Base-by-base conservation (phyloP, 2,113 vertebrate genomes). In the Gasterosteus nipponicus region DNA sequence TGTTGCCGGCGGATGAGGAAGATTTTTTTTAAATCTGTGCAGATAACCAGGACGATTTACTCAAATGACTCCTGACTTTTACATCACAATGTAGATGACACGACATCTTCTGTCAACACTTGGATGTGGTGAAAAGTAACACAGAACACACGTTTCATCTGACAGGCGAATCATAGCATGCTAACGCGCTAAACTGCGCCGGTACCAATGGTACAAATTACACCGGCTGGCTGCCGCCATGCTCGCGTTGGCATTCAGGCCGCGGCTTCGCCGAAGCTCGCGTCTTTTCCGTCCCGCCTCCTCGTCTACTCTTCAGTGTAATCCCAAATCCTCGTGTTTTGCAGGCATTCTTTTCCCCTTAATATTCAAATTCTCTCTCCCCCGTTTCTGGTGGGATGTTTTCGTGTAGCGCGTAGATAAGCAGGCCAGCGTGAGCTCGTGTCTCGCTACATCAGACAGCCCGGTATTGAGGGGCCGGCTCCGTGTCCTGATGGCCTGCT, bases 371-470 rank as follows among this genome's bases (percentile, higher is more conserved):
- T 86, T 83, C 61, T 81, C 31, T 51, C 41, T 73, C 82, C 26
- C 46, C 63, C 63, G 63, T 66, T 56, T 72, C 68, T 35, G 53
- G n/a, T 80, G 18, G 61, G 69, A 44, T 83, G 73, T 84, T 83
- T 79, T 89, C 68, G 56, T 74, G 80, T 65, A 63, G 35, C 35
- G 4, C 35, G 63, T 78, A 83, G 88, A 89, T 91, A 91, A 90
- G 86, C 74, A 67, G 78, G 51, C 54, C 73, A 12, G 78, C 46
- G 69, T 70, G 87, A 91, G 74, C 73, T 81, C 49, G 5, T 56
- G 83, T 86, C 88, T 82, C 70, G 75, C 81, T 78, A 62, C 79
- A 81, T 86, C 83, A 87, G 76, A 87, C 84, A 81, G 82, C 53
- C 22, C 78, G 69, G 87, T 87, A 81, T 81, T 85, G 75, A 65